Base-by-base conservation (phyloP, 23 tunicate genomes). In the Trididemnum nubilum region DNA sequence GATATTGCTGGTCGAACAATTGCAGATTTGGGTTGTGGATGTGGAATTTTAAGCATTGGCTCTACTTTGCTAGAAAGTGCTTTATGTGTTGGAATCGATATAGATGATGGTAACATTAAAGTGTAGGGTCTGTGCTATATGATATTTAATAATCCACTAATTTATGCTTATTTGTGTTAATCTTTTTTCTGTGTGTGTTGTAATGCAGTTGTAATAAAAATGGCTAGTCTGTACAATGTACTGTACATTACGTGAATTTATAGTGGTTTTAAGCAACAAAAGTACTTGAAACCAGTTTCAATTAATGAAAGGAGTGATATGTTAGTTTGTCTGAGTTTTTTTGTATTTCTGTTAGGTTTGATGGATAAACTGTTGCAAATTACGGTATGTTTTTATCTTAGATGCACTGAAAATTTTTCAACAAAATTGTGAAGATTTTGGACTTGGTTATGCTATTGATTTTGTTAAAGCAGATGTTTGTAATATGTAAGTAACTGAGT, bases 1-100 rank as follows among this genome's bases (percentile, higher is more conserved):
- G 98, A 93, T 35, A 73, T 93, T 30, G 25, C 21, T 40, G 89
- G 73, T 2, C 86, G 80, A 69, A 59, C 26, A 66, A 89, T 93
- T 0, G 54, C 60, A 30, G 98, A 93, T 54, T 37, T 93, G 35
- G 98, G 98, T 35, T 87, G 98, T 80, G 98, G 98, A 1, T 78
- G 93, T 84, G 98, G 98, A 37, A 82, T 85, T 39, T 71, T 93
- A 23, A 69, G 88, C 21, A 74, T 88, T 65, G 98, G 87, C 7
- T 61, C 98, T 50, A 36, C 73, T 1, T n/a, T 93, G 64, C 34
- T 93, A 73, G 98, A 86, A 25, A 65, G 79, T 30, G 35, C 49
- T 49, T 67, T 61, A 51, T 63, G 84, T 33, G 36, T 83, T 28
- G 89, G 88, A 35, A 65, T 93, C 1, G 98, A 93, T 40, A 84